phyloP scores from a whole-genome alignment of 2,797 vertebrate species.

The Myotis vivesi region DNA sequence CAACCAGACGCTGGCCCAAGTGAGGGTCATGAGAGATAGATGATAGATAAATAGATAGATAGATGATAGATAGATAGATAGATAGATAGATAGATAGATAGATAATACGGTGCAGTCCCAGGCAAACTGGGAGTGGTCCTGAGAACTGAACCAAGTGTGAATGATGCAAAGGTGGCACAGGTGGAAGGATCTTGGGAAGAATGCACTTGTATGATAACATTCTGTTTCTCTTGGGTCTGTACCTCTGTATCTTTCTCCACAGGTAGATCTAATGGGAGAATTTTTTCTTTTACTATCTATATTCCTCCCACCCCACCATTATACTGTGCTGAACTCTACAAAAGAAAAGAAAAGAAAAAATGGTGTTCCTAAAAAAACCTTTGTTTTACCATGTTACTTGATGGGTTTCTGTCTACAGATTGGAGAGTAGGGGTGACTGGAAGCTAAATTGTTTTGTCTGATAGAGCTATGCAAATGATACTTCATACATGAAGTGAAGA shows the following conservation, averaged over 20 bases:
- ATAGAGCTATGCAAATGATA: background rate
- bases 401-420: background rate
- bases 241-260: background rate
- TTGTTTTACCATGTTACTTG: background rate
- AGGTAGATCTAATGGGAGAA: background rate
- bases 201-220: rapidly evolving
- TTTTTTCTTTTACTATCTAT: background rate
- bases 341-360: background rate
- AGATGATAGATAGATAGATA: background rate
- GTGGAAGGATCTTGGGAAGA: background rate
- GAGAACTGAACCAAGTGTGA: too few relatives aligned
- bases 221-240: background rate
- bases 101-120: background rate
- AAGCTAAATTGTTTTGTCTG: background rate
- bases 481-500: too few relatives aligned
- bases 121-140: rapidly evolving
- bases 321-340: background rate
- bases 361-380: background rate
- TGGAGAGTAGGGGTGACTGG: background rate
- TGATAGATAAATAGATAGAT: background rate
- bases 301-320: too few relatives aligned
- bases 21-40: background rate
- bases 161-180: background rate
- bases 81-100: background rate
- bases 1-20: background rate